Evolutionary conservation across 2,888 invertebrate species (phyloP).

Genomic region (Eristalis intricaria): DNA sequence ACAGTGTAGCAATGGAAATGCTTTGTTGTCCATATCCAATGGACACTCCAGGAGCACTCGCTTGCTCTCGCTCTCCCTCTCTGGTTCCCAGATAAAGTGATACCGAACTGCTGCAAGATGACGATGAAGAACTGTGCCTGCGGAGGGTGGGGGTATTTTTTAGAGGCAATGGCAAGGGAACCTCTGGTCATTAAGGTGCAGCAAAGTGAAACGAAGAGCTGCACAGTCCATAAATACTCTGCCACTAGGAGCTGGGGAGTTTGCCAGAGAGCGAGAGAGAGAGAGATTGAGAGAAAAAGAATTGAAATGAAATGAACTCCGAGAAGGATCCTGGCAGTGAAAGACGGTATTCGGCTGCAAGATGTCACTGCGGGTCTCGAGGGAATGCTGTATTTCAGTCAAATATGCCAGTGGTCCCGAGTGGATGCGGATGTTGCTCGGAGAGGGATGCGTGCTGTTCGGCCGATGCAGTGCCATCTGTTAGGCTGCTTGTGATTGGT

Average conservation of each 20-base stretch:
- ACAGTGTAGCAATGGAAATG: slow-evolving; percentile 60
- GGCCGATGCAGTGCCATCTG: neutral
- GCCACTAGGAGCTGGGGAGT: neutral
- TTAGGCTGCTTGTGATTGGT: neutral
- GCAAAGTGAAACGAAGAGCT: slow-evolving; percentile 65
- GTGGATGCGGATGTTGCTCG: neutral
- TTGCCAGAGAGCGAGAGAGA: neutral
- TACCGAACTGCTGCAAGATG: slow-evolving; percentile 32
- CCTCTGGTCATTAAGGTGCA: slow-evolving; percentile 65
- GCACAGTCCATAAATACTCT: slow-evolving; percentile 59
- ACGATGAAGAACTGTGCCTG: slow-evolving; percentile 34
- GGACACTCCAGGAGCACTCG: slow-evolving; percentile 35
- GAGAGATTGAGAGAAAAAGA: neutral
- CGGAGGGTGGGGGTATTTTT: neutral
- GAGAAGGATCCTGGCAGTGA: neutral
- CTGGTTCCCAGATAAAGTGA: slow-evolving; percentile 34
- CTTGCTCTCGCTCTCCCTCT: neutral
- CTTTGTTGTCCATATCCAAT: slow-evolving; percentile 64
- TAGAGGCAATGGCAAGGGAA: slow-evolving; percentile 13
- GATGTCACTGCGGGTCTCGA: neutral
- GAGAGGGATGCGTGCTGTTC: neutral
- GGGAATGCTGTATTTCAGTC: neutral
- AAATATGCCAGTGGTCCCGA: neutral
- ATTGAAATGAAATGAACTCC: neutral
- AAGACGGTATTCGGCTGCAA: neutral